Percentiles rank a stretch among this genome's conserved stretches.
Evolutionary conservation across 2,113 vertebrate species (phyloP).

Genomic region (Nematolebias whitei): DNA sequence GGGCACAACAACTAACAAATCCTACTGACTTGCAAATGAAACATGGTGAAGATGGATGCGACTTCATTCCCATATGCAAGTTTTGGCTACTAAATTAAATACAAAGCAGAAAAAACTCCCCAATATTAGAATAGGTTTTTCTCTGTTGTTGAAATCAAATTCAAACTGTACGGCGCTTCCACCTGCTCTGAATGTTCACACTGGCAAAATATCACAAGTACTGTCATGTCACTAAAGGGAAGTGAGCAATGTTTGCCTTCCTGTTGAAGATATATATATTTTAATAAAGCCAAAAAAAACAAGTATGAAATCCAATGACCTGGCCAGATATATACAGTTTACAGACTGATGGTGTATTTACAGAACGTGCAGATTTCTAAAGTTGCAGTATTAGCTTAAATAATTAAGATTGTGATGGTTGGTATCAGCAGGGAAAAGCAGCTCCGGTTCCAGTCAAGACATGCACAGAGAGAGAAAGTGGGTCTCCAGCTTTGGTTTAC

Average conservation of each 20-base stretch:
- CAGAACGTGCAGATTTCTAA: slow-evolving; percentile 24
- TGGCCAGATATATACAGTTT: neutral
- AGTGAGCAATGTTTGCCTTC: slow-evolving; percentile 10
- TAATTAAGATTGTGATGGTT: slow-evolving; percentile 17
- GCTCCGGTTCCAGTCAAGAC: neutral
- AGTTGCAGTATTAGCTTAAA: slow-evolving; percentile 1
- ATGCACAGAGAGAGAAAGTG: neutral
- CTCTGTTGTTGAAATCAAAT: neutral
- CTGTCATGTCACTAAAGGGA: no score
- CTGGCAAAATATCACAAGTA: neutral
- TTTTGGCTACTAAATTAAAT: no score
- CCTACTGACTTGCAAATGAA: no score
- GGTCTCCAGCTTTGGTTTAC: no score
- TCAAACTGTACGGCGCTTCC: neutral
- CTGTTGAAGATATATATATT: neutral
- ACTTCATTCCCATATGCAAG: no score
- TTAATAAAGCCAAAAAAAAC: neutral
- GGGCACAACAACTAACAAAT: no score
- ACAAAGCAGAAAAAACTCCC: no score
- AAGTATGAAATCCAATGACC: neutral
- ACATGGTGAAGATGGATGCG: no score
- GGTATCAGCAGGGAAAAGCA: neutral
- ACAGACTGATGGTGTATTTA: neutral
- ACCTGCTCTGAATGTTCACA: neutral
- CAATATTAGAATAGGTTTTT: neutral